Evolutionary conservation across 2,113 vertebrate genomes (phyloP).

Genomic region (Petaurus breviceps): DNA sequence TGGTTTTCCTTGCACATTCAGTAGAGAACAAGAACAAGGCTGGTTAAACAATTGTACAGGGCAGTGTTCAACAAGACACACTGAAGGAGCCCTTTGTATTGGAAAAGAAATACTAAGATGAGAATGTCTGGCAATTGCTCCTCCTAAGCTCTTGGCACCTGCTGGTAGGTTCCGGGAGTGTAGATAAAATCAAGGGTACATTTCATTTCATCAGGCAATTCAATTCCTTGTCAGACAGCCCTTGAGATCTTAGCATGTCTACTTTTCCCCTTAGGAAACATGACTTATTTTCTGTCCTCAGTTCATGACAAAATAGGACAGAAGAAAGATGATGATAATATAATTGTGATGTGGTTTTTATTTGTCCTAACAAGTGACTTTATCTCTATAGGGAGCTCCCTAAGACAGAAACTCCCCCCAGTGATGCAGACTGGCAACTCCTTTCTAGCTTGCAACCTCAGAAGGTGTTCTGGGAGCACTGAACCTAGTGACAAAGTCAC

Average conservation of each 20-base stretch:
- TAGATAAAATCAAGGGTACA: background rate
- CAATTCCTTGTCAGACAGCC: background rate
- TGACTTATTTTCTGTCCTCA: background rate
- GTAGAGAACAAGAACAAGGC: background rate
- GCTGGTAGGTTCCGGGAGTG: background rate
- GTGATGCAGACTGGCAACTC: background rate
- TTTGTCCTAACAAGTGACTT: background rate
- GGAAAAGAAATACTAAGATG: accelerated
- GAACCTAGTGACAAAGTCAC: background rate
- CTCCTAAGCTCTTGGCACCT: background rate
- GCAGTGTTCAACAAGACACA: background rate
- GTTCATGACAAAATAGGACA: background rate
- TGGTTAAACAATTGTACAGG: background rate
- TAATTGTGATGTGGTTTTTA: background rate
- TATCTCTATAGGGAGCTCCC: background rate
- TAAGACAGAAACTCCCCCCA: background rate
- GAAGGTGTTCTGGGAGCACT: background rate
- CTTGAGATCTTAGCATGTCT: background rate
- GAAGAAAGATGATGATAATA: background rate
- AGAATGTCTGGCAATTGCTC: background rate
- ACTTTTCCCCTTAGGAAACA: background rate
- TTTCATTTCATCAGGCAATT: background rate
- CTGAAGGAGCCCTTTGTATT: background rate
- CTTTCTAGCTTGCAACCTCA: background rate
- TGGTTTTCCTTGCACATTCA: background rate